Evolutionary conservation across 2,797 vertebrate species (phyloP).

Genomic region (Columba guinea): DNA sequence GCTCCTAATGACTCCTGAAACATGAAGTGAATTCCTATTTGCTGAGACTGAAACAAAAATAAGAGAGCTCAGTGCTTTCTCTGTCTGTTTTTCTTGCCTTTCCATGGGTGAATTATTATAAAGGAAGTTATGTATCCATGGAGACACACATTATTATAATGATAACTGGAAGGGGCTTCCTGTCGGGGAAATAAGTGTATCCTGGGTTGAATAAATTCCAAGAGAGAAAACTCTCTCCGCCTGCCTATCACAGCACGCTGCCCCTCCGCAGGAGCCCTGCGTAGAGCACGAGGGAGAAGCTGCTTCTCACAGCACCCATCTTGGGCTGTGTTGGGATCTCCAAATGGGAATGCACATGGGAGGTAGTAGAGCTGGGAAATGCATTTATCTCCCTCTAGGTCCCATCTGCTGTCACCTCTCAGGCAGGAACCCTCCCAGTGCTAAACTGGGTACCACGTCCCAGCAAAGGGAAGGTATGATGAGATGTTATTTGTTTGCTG

Average conservation of each 20-base stretch:
- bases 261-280: fast-evolving
- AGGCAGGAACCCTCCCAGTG: fast-evolving
- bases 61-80: slow-evolving; percentile 26
- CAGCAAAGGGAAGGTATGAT: fast-evolving
- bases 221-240: background rate
- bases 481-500: background rate
- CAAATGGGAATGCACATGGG: background rate
- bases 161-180: slow-evolving; percentile 59
- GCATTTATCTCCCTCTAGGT: background rate
- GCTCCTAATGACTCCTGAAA: slow-evolving; percentile 59
- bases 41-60: slow-evolving; percentile 36
- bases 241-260: background rate
- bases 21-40: slow-evolving; percentile 42
- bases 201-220: slow-evolving; percentile 36
- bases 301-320: background rate
- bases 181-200: slow-evolving; percentile 41
- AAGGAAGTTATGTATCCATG: slow-evolving; percentile 48
- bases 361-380: background rate
- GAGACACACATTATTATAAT: slow-evolving; percentile 56
- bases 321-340: background rate
- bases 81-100: slow-evolving; percentile 48
- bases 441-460: fast-evolving
- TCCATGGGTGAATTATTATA: slow-evolving; percentile 48
- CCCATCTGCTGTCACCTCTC: background rate
- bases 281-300: background rate